These are phyloP conservation scores for Lacerta bilineata DNA, from an alignment of 2,797 vertebrate species.

Conservation along the genomic window DNA sequence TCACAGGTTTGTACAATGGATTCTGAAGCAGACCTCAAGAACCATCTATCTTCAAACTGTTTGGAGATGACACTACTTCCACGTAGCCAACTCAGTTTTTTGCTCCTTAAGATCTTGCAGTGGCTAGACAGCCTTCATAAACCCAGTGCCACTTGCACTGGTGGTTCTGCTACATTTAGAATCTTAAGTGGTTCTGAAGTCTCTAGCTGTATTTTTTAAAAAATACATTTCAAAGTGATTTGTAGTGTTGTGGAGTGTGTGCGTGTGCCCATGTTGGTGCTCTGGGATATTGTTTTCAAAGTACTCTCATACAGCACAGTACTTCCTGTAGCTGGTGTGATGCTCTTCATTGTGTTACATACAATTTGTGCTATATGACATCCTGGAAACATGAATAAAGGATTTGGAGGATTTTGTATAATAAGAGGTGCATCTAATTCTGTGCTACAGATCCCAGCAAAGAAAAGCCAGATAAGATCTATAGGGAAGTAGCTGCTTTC, in stretches of 20 bases:
- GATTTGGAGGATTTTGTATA: constrained; percentile 81
- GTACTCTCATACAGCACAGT: constrained; percentile 65
- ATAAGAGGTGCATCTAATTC: constrained; percentile 56
- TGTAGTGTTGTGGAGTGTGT: constrained; percentile 70
- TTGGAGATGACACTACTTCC: constrained; percentile 59
- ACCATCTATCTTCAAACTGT: constrained; percentile 56
- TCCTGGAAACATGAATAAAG: constrained; percentile 80
- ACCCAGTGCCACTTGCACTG: constrained; percentile 69
- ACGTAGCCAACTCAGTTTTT: constrained; percentile 52
- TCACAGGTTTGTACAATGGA: constrained; percentile 55
- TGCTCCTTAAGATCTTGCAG: constrained; percentile 66
- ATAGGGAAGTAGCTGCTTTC: not conserved
- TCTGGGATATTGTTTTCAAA: constrained; percentile 74
- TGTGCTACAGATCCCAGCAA: not conserved
- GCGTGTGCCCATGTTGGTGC: constrained; percentile 73
- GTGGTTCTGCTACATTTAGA: constrained; percentile 59
- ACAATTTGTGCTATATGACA: constrained; percentile 70
- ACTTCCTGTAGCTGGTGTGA: constrained; percentile 75
- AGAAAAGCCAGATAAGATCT: not conserved
- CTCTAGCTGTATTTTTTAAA: constrained; percentile 57
- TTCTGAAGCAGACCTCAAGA: constrained; percentile 61
- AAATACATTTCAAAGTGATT: constrained; percentile 73
- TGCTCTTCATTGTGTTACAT: constrained; percentile 73
- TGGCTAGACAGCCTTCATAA: constrained; percentile 70
- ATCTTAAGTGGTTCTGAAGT: constrained; percentile 66